Conservation (phyloP, 2,797 vertebrate species). For the Scomberomorus guttatus region DNA sequence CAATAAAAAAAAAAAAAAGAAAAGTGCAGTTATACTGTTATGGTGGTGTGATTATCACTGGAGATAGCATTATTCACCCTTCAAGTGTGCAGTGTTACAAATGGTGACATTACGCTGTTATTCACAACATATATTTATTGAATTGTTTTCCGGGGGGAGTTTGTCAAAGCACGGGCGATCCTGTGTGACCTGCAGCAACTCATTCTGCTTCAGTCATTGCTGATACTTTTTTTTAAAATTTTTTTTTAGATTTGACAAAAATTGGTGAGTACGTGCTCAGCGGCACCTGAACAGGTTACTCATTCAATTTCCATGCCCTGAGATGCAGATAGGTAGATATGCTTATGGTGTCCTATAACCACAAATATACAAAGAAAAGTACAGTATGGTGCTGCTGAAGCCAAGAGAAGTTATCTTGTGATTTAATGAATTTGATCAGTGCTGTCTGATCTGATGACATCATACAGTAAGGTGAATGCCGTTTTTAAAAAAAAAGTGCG, state of each 20-base stretch:
- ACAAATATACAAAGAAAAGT: too few species aligned
- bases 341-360: too few species aligned
- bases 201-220: background rate
- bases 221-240: background rate
- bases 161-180: background rate
- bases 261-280: background rate
- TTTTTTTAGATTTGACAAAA: background rate
- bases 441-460: background rate
- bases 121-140: background rate
- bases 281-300: background rate
- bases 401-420: background rate
- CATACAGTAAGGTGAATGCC: slow-evolving; percentile 10
- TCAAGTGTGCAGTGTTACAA: background rate
- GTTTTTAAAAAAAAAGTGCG: slow-evolving; percentile 61
- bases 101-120: background rate
- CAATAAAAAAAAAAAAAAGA: slow-evolving; percentile 9
- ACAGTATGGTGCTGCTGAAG: background rate
- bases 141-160: background rate
- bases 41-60: slow-evolving; percentile 20
- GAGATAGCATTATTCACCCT: background rate
- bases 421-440: background rate
- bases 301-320: background rate
- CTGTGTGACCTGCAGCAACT: background rate
- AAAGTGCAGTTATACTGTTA: slow-evolving; percentile 9
- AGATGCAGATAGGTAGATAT: too few species aligned